phyloP scores from a whole-genome alignment of 2,888 invertebrate genomes.

The Cerastis rubricosa region DNA sequence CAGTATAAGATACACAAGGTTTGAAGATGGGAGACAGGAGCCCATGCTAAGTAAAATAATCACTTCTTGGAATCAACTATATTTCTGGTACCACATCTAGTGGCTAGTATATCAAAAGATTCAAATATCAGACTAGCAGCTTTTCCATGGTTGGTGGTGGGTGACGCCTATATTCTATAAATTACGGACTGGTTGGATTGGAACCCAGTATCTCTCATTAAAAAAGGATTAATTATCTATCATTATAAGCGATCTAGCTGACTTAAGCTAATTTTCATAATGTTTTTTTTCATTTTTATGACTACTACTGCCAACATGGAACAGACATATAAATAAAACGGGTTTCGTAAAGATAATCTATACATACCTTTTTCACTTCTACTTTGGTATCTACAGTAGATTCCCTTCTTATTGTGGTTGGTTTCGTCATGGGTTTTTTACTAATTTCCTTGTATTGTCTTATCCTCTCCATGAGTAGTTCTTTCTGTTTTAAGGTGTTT shows the following conservation, averaged over 20 bases:
- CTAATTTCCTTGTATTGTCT: slow-evolving; percentile 89
- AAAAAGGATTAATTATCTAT: not conserved
- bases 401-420: slow-evolving; percentile 76
- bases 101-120: not conserved
- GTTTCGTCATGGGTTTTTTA: slow-evolving; percentile 82
- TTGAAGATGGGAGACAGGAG: no score
- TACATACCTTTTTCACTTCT: slow-evolving; percentile 68
- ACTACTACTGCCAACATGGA: not conserved
- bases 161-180: not conserved
- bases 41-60: no score
- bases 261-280: not conserved
- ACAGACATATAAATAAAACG: not conserved
- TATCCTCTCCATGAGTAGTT: slow-evolving; percentile 87
- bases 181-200: not conserved
- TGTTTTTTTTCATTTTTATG: not conserved
- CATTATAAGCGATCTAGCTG: not conserved
- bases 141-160: not conserved
- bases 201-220: not conserved
- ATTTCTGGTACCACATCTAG: not conserved
- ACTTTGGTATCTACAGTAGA: slow-evolving; percentile 71
- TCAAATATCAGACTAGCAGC: not conserved
- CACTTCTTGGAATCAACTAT: not conserved
- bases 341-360: not conserved
- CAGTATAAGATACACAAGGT: no score
- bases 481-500: slow-evolving; percentile 88